Conservation (phyloP, 2,888 invertebrate genomes). For the Ochlodes sylvanus region DNA sequence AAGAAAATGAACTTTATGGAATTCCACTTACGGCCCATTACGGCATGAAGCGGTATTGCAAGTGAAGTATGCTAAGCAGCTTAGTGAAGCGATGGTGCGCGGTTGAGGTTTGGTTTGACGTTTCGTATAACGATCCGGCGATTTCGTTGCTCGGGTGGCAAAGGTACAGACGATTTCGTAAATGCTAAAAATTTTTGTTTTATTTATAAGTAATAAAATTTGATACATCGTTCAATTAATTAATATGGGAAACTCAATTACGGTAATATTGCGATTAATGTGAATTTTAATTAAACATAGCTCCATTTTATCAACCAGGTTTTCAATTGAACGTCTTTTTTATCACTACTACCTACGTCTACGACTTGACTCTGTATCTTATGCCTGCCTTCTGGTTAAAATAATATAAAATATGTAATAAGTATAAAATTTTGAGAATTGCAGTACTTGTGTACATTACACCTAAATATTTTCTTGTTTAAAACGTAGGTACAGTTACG, state of each 20-base stretch:
- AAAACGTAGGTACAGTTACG: not conserved
- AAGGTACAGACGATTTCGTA: constrained; percentile 53
- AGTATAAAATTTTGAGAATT: too few relatives aligned
- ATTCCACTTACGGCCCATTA: constrained; percentile 52
- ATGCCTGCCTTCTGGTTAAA: too few relatives aligned
- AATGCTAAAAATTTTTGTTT: not conserved
- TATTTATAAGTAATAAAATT: not conserved
- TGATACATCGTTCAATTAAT: too few relatives aligned
- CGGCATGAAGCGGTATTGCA: constrained; percentile 45
- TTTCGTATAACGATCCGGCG: constrained; percentile 71
- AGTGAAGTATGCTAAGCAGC: constrained; percentile 76
- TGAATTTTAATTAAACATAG: not conserved
- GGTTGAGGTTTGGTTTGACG: constrained; percentile 72
- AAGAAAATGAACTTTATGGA: constrained; percentile 47
- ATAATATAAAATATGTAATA: not conserved
- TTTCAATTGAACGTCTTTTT: not conserved
- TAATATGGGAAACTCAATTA: too few relatives aligned
- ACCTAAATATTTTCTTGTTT: not conserved
- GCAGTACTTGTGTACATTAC: not conserved
- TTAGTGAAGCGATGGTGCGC: constrained; percentile 72
- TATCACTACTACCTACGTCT: not conserved
- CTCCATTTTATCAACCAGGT: not conserved
- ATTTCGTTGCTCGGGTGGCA: constrained; percentile 52
- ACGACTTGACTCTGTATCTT: not conserved
- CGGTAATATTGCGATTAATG: not conserved